A percentile compares a stretch with the other conserved stretches of the same genome.
Conservation (phyloP, 2,797 vertebrate species). For the Notolepis coatsorum region DNA sequence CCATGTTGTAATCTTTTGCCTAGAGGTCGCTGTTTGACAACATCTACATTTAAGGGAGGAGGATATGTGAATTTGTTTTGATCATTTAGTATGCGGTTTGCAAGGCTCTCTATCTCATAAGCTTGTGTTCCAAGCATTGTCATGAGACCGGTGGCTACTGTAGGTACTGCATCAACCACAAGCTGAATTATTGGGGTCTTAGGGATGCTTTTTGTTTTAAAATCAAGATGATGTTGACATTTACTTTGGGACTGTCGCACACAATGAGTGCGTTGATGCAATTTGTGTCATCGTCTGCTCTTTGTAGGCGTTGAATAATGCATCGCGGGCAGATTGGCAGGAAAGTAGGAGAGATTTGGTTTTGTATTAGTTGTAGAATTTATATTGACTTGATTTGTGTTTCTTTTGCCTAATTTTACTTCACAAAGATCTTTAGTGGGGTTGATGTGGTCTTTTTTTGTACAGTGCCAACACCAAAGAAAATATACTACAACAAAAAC, state of each 20-base stretch:
- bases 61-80: no score
- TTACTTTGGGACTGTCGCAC: neutral
- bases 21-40: no score
- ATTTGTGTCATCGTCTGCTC: neutral
- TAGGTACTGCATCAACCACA: neutral
- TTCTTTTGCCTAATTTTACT: neutral
- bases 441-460: neutral
- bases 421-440: neutral
- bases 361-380: neutral
- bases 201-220: no score
- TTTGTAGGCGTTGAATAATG: conserved; percentile 7
- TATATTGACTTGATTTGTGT: neutral
- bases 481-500: no score
- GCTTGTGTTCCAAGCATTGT: neutral
- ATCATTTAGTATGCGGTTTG: no score
- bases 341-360: neutral
- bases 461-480: no score
- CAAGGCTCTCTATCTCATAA: no score
- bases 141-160: neutral
- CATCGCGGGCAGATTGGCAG: neutral
- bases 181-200: no score
- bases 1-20: no score
- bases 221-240: neutral
- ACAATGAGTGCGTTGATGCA: neutral
- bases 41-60: no score